Evolutionary conservation across 64 coral and sea anemone genomes (phyloP).

Genomic region (Actinia tenebrosa): DNA sequence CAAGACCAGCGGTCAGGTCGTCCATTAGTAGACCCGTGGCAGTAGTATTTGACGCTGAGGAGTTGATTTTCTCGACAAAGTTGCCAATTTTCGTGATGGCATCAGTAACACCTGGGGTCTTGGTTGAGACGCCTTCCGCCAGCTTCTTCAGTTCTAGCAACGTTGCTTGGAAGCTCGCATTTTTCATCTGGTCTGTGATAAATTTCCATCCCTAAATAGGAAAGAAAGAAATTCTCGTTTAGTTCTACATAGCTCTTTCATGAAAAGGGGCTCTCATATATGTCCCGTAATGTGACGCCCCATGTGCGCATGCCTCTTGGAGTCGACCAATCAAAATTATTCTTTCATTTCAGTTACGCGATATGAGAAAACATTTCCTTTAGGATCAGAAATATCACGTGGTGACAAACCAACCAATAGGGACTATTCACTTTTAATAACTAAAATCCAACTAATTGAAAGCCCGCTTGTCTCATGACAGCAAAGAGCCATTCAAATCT

Average conservation of each 20-base stretch:
- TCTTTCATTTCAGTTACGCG: too few relatives aligned
- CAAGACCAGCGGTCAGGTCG: not conserved
- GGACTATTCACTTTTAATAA: too few relatives aligned
- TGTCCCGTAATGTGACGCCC: too few relatives aligned
- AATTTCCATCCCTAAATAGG: not conserved
- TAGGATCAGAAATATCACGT: too few relatives aligned
- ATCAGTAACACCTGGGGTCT: not conserved
- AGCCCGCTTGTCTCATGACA: not conserved
- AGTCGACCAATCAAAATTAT: too few relatives aligned
- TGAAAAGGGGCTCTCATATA: too few relatives aligned
- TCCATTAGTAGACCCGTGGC: not conserved
- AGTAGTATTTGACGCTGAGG: not conserved
- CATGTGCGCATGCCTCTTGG: too few relatives aligned
- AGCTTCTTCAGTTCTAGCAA: not conserved
- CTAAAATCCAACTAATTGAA: too few relatives aligned
- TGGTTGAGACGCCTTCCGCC: not conserved
- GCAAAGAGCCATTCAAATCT: not conserved
- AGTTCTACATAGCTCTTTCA: not conserved
- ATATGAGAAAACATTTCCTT: too few relatives aligned
- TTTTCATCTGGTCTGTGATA: not conserved
- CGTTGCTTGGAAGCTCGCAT: not conserved
- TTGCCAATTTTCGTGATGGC: not conserved
- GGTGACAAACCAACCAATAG: too few relatives aligned
- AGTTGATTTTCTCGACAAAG: not conserved
- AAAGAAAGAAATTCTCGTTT: not conserved